A percentile compares a stretch with the other conserved stretches of the same genome.
Evolutionary conservation across 2,113 vertebrate genomes (phyloP).

Genomic region (Macquaria ambigua): DNA sequence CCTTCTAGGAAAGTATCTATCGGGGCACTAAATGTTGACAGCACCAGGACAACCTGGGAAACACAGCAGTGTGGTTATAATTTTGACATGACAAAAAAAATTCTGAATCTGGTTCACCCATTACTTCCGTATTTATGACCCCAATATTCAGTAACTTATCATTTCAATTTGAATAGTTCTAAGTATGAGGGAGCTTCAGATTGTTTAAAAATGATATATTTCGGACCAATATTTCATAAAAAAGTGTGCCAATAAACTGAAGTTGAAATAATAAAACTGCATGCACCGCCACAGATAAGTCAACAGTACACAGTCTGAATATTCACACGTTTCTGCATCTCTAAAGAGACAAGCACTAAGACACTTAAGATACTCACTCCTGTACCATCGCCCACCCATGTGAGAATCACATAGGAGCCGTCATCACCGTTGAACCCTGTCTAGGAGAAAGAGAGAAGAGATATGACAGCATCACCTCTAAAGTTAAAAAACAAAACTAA

Average conservation of each 20-base stretch:
- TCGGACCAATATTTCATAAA: not conserved
- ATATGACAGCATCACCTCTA: not conserved
- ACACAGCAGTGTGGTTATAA: not conserved
- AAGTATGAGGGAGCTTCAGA: not conserved
- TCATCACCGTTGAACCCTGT: slow-evolving; percentile 86
- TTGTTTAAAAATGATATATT: not conserved
- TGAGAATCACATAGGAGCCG: slow-evolving; percentile 84
- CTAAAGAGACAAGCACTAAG: not conserved
- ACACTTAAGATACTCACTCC: slow-evolving; percentile 83
- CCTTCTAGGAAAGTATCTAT: slow-evolving; percentile 76
- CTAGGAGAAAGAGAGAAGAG: slow-evolving; percentile 56
- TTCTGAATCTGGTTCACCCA: not conserved
- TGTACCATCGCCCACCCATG: slow-evolving; percentile 86
- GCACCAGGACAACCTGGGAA: slow-evolving; percentile 83
- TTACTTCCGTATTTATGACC: not conserved
- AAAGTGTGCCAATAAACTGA: not conserved
- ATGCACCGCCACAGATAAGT: not conserved
- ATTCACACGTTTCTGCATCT: not conserved
- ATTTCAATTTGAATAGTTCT: not conserved
- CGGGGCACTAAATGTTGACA: slow-evolving; percentile 83
- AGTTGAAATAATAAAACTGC: not conserved
- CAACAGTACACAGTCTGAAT: not conserved
- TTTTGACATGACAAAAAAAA: not conserved
- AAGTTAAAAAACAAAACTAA: not conserved
- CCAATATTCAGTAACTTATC: not conserved